Evolutionary conservation across 2,888 invertebrate species (phyloP), one percentile per base, ranked within the genome.

Genomic region (Cheilosia vulpina): DNA sequence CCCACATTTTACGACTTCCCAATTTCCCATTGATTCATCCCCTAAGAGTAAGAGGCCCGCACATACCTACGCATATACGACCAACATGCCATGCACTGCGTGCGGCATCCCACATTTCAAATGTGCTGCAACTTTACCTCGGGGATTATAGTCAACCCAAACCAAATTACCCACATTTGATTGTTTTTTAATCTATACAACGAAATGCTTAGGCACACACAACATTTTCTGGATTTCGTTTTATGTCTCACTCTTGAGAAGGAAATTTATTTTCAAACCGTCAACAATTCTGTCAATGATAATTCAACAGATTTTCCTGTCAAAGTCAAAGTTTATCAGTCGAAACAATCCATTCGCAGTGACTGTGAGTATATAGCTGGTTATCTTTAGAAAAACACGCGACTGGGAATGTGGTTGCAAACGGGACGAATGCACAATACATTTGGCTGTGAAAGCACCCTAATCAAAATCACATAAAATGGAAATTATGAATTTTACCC

Each of bases 381-480:
- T 57, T 66, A 53, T 66, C 71, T 60, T 24, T 21, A 24, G 15
- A 34, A 17, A 31, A 19, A 15, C 5, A 17, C 17, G 17, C 45
- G 47, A 19, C 5, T 7, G 27, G 13, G 13, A 4, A 34, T 17
- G 21, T n/a, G n/a, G n/a, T 13, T 17, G 5, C 50, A 27, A 52
- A 24, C 52, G 52, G 15, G 27, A 52, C 24, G 52, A 52, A 52
- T 52, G 21, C 24, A 5, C 5, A 13, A 24, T n/a, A 17, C 9
- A 5, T 24, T 21, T 0, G 13, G 21, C 15, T 24, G 24, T 15
- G 15, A 43, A 57, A 68, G 52, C 24, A 71, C 34, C 41, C 38
- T 85, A 79, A 85, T 76, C 80, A 85, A 85, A 85, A 65, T 72
- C 81, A 72, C 81, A 57, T 85, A 81, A 85, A 85, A 80, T 80